Conservation (phyloP, 2,113 vertebrate species). For the Clarias gariepinus region DNA sequence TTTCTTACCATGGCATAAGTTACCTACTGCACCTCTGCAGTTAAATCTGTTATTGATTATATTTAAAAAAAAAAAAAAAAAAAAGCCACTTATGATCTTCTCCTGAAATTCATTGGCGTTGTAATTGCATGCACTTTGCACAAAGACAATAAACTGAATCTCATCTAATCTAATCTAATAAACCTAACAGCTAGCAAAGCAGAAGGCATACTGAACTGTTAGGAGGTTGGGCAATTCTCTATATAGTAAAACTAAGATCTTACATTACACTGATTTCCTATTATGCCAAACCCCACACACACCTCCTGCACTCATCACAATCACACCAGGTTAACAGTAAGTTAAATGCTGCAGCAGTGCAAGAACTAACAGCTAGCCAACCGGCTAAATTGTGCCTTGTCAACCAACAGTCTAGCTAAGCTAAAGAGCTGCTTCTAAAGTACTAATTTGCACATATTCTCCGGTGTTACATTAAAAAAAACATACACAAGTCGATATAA, state of each 20-base stretch:
- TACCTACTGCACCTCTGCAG: too few species aligned
- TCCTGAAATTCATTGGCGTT: too few species aligned
- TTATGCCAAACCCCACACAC: not conserved
- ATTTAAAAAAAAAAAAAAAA: too few species aligned
- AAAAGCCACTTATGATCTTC: too few species aligned
- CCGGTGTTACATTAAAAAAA: not conserved
- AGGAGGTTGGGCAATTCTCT: not conserved
- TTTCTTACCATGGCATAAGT: too few species aligned
- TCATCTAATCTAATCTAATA: too few species aligned
- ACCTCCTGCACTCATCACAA: too few species aligned
- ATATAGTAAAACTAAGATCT: not conserved
- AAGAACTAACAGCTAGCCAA: not conserved
- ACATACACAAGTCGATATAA: not conserved
- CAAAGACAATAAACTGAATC: too few species aligned
- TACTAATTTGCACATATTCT: not conserved
- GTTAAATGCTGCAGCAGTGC: not conserved
- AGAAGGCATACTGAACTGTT: not conserved
- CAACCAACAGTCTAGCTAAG: not conserved
- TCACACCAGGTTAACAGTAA: not conserved
- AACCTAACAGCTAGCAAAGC: not conserved
- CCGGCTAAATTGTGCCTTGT: conserved; percentile 28
- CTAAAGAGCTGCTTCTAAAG: not conserved
- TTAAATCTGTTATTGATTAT: too few species aligned
- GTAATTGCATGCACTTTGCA: too few species aligned
- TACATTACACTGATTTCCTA: not conserved